Conservation (phyloP, 2,888 invertebrate genomes). For the Macrophya alboannulata region DNA sequence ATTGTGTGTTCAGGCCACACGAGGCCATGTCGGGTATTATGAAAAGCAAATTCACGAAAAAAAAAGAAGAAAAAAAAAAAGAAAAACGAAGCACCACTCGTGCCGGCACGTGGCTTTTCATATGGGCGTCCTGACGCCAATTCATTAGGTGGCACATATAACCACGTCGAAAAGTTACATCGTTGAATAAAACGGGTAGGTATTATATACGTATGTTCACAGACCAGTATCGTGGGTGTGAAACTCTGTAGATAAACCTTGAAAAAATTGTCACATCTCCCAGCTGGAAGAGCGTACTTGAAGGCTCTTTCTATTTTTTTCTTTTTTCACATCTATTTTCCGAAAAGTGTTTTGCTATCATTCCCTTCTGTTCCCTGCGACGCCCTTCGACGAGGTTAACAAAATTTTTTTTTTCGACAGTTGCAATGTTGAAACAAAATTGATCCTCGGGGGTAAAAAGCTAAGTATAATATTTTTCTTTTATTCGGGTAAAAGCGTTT, state of each 20-base stretch:
- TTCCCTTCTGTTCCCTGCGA: neutral
- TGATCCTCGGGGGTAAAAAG: neutral
- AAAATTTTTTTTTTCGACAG: slow-evolving; percentile 10
- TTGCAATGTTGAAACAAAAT: neutral
- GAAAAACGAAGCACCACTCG: slow-evolving; percentile 38
- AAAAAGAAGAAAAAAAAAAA: slow-evolving; percentile 33
- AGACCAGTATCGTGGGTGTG: neutral
- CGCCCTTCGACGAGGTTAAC: neutral
- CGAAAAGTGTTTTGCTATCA: slow-evolving; percentile 42
- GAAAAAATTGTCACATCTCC: slow-evolving; percentile 29
- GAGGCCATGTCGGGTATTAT: slow-evolving; percentile 58
- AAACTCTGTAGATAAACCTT: slow-evolving; percentile 27
- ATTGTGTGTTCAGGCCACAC: slow-evolving; percentile 57
- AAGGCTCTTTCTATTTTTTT: neutral
- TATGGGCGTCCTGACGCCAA: slow-evolving; percentile 41
- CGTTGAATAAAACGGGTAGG: slow-evolving; percentile 9
- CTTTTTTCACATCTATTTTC: neutral
- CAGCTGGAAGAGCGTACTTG: neutral
- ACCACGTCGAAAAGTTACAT: slow-evolving; percentile 40
- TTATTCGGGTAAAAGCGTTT: slow-evolving; percentile 37
- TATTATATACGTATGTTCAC: neutral
- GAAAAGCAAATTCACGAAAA: slow-evolving; percentile 49
- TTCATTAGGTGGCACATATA: slow-evolving; percentile 44
- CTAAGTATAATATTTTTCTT: slow-evolving; percentile 44
- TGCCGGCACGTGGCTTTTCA: slow-evolving; percentile 40